Percentiles rank a stretch among this genome's conserved stretches.
Conservation (phyloP, 2,888 invertebrate species). For the Tiliacea aurago region DNA sequence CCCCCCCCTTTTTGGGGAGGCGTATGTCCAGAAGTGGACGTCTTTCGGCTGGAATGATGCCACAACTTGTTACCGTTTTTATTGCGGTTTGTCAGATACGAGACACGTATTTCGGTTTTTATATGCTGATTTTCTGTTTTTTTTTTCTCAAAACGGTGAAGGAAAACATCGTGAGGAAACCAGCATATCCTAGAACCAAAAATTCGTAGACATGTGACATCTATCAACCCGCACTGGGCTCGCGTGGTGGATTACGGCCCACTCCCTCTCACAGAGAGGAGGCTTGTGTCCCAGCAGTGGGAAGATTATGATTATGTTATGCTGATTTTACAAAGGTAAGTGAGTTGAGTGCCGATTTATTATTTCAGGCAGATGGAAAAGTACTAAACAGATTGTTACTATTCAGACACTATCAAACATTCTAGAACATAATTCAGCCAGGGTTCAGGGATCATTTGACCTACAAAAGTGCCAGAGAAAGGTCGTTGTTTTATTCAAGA, state of each 20-base stretch:
- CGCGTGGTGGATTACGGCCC: no score
- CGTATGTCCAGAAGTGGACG: no score
- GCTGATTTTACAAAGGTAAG: slow-evolving; percentile 11
- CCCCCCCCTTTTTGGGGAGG: no score
- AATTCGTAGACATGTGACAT: no score
- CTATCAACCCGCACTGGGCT: no score
- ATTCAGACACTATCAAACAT: slow-evolving; percentile 3
- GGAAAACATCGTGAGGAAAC: no score
- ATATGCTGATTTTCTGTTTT: no score
- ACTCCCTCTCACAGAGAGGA: no score
- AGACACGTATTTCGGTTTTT: slow-evolving; percentile 27
- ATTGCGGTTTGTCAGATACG: slow-evolving; percentile 42
- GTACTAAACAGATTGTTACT: slow-evolving; percentile 14
- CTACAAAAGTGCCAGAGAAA: slow-evolving; percentile 26
- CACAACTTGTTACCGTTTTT: slow-evolving; percentile 43
- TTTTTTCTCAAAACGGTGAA: no score
- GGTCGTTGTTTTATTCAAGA: slow-evolving; percentile 22
- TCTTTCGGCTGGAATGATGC: no score
- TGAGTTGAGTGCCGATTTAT: slow-evolving; percentile 16
- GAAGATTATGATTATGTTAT: neutral
- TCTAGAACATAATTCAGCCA: slow-evolving; percentile 9
- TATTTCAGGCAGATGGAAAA: slow-evolving; percentile 21
- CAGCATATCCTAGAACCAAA: no score
- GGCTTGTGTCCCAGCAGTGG: no score
- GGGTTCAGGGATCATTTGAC: slow-evolving; percentile 17